Conservation (phyloP, 30 jellyfish, hydroid and myxozoan species). For the Turritopsis rubra region DNA sequence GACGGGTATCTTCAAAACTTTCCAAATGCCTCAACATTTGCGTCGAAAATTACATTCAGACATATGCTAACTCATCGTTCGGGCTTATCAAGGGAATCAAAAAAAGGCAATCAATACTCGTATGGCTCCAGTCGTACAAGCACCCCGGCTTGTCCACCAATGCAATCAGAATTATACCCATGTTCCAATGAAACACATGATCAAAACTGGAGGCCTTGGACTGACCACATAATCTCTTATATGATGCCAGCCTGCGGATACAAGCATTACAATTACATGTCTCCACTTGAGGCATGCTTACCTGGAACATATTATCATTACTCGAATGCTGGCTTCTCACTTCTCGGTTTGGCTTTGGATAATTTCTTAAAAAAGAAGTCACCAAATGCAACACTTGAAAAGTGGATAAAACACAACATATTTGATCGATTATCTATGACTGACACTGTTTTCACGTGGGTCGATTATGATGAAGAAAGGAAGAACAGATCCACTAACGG, state of each 20-base stretch:
- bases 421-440: not conserved
- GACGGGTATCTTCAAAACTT: not conserved
- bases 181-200: not conserved
- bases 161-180: not conserved
- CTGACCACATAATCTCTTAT: slow-evolving; percentile 1
- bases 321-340: slow-evolving; percentile 17
- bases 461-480: not conserved
- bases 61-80: slow-evolving; percentile 5
- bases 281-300: not conserved
- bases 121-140: slow-evolving; percentile 20
- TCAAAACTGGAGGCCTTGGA: slow-evolving; percentile 20
- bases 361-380: slow-evolving; percentile 3
- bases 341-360: slow-evolving; percentile 21
- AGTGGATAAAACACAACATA: not conserved
- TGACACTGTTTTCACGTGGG: slow-evolving; percentile 18
- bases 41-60: slow-evolving; percentile 5
- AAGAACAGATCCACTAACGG: slow-evolving; percentile 1
- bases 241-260: slow-evolving; percentile 29
- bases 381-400: not conserved
- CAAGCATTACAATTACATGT: not conserved
- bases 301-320: slow-evolving; percentile 18
- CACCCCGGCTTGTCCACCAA: slow-evolving; percentile 12
- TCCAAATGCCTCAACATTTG: not conserved
- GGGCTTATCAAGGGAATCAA: slow-evolving; percentile 12
- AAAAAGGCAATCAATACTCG: not conserved